Evolutionary conservation across 2,113 vertebrate species (phyloP).

Genomic region (Urocitellus parryii): DNA sequence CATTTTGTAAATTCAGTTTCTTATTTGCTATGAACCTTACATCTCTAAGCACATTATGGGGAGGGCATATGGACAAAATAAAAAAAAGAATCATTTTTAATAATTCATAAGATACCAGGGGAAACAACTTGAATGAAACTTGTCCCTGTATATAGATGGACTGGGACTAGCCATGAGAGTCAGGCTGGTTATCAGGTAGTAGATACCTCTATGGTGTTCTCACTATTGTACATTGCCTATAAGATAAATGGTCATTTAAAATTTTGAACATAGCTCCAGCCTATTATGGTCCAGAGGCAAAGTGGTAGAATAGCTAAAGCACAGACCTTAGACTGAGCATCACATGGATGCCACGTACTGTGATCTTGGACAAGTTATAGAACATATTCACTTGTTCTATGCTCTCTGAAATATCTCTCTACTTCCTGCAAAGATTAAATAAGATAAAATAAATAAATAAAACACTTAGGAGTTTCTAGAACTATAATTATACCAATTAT

Average conservation of each 20-base stretch:
- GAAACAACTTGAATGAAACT: neutral
- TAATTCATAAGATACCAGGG: neutral
- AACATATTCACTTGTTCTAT: neutral
- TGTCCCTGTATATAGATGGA: neutral
- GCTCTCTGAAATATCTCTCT: neutral
- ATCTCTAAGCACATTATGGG: neutral
- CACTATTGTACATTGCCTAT: neutral
- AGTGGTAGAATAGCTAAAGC: neutral
- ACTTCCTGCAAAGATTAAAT: neutral
- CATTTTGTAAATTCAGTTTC: neutral
- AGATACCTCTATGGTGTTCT: neutral
- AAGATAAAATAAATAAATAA: conserved; percentile 17
- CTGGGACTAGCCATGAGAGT: neutral
- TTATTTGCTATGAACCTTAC: neutral
- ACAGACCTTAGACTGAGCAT: neutral
- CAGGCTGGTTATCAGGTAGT: neutral
- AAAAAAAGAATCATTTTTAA: neutral
- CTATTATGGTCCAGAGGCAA: neutral
- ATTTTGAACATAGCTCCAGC: neutral
- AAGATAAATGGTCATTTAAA: neutral
- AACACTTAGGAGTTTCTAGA: neutral
- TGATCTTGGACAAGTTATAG: neutral
- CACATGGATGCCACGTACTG: neutral
- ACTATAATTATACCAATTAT: neutral
- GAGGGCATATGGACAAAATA: neutral